Evolutionary conservation across 2,797 vertebrate species (phyloP).

Genomic region (Eulemur mongoz): DNA sequence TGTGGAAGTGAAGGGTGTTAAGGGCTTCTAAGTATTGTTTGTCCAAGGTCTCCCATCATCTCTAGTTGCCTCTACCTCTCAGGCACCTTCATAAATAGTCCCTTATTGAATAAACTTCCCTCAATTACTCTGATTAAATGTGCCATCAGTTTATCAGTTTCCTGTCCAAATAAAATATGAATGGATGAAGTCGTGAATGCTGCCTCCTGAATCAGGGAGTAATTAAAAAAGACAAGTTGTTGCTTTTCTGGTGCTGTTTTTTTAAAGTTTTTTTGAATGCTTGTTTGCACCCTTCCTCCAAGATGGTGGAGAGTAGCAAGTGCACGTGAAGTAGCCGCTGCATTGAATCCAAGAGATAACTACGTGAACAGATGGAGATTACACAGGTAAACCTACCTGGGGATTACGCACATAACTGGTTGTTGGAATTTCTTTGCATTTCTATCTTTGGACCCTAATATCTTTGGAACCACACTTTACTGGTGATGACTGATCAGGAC

Average conservation of each 20-base stretch:
- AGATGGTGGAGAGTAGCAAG: background rate
- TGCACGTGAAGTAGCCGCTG: background rate
- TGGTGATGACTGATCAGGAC: background rate
- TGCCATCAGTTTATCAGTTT: background rate
- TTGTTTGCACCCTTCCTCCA: background rate
- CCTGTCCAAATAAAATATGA: background rate
- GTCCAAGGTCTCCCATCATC: background rate
- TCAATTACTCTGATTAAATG: background rate
- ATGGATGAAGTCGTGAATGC: background rate
- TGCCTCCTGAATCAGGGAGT: background rate
- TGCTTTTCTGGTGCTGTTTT: background rate
- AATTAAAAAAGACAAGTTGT: background rate
- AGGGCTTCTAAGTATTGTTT: background rate
- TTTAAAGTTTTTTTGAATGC: background rate
- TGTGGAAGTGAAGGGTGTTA: background rate
- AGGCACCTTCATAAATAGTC: background rate
- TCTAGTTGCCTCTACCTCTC: background rate
- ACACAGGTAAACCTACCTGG: background rate
- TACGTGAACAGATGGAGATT: background rate
- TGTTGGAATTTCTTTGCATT: background rate
- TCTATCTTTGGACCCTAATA: background rate
- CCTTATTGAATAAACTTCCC: background rate
- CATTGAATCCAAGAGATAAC: background rate
- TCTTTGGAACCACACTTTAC: background rate
- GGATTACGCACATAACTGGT: background rate